Evolutionary conservation across 2,888 invertebrate genomes (phyloP), one percentile per base, ranked within the genome.

Genomic region (Drosophila pullipes): DNA sequence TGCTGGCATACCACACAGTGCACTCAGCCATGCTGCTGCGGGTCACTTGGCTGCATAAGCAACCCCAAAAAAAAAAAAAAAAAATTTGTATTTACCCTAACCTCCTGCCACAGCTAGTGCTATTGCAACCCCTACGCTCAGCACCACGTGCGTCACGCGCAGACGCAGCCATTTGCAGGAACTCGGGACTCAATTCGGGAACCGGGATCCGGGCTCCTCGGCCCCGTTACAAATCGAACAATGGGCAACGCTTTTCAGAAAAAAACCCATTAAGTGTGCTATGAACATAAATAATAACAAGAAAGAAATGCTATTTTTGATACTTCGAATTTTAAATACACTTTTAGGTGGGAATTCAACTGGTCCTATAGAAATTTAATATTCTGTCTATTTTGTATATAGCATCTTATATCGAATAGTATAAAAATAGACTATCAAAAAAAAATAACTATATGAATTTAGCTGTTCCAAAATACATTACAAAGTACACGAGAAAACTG

Each of bases 121-220:
- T 31, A 31, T 58, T 41, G 35, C 81, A 79, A 83, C 82, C 82
- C 82, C 85, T 85, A 74, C 70, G 59, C 54, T 11, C 60, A 52
- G 57, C 83, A 86, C 78, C 85, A 88, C 85, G 82, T 85, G 85
- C 76, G 88, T 89, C 85, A 85, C 88, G 85, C 80, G 90, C 85
- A 85, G 88, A 57, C 90, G 85, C 80, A 78, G 69, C 88, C 69
- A 76, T 71, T 81, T 81, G 67, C 69, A 72, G 70, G 54, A 50
- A 60, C 60, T 55, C 54, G 57, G 73, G 49, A 67, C 31, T 49
- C 31, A 52, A 47, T 52, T 60, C 57, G 75, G 72, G 74, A 68
- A 76, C 69, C 76, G 76, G 78, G 78, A 70, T 68, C 61, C 72
- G 67, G 49, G 54, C 55, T 68, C 58, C 69, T 70, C 69, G 28